Evolutionary conservation across 2,113 vertebrate species (phyloP).

Genomic region (Machaerirhynchus nigripectus): DNA sequence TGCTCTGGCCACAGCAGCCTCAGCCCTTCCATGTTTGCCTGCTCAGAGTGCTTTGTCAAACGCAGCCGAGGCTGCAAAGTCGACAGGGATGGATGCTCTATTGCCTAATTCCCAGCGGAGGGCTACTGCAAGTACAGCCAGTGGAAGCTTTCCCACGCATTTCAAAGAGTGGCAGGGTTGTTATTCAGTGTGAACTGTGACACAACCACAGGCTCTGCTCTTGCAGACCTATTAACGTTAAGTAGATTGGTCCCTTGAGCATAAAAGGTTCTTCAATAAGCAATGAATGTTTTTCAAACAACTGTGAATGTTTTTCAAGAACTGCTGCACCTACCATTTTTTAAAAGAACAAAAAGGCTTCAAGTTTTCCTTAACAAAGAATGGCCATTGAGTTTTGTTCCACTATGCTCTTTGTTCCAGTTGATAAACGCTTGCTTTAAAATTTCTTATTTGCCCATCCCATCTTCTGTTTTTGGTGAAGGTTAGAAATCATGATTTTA

Average conservation of each 20-base stretch:
- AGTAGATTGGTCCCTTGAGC: background rate
- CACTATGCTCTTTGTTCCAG: background rate
- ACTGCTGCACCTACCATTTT: background rate
- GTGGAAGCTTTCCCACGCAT: background rate
- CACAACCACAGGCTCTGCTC: background rate
- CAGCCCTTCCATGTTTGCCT: background rate
- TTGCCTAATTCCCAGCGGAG: background rate
- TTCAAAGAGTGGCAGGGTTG: background rate
- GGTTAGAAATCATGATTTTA: background rate
- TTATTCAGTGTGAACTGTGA: background rate
- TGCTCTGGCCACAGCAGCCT: background rate
- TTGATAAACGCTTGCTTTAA: background rate
- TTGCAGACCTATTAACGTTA: background rate
- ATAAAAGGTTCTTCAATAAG: background rate
- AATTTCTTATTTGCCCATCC: background rate
- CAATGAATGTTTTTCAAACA: background rate
- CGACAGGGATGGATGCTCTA: background rate
- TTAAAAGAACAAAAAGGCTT: background rate
- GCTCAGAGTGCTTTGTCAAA: background rate
- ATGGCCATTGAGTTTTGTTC: background rate
- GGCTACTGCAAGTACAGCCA: background rate
- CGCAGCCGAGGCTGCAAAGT: background rate
- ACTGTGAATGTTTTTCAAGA: background rate
- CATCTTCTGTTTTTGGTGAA: background rate
- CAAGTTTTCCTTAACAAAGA: background rate